Evolutionary conservation across 2,113 vertebrate genomes (phyloP).

Genomic region (Jaculus jaculus): DNA sequence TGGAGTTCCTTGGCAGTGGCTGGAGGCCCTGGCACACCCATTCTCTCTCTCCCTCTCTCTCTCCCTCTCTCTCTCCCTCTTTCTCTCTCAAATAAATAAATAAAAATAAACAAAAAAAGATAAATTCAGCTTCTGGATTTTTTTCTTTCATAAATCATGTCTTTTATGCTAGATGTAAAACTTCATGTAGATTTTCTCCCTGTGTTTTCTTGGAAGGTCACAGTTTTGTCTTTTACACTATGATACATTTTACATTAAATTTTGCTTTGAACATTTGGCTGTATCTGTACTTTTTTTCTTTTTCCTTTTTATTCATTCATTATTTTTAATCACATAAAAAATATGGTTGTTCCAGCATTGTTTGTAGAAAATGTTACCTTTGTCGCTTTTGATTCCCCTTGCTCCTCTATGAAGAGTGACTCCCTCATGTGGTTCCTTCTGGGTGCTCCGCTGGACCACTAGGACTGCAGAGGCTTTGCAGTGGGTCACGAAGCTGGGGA

Average conservation of each 20-base stretch:
- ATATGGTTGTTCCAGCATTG: background rate
- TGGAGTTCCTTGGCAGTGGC: no score
- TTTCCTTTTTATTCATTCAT: no score
- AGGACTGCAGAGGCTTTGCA: background rate
- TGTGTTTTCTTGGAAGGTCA: background rate
- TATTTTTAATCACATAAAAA: fast-evolving
- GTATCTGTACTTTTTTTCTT: background rate
- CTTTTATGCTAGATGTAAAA: background rate
- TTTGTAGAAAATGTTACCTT: background rate
- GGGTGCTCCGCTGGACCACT: background rate
- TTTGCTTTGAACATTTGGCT: background rate
- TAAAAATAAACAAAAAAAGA: no score
- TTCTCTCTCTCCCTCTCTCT: no score
- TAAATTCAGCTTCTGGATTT: no score
- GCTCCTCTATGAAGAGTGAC: background rate
- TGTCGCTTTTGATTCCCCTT: background rate
- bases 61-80: no score
- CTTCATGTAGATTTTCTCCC: background rate
- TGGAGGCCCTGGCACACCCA: no score
- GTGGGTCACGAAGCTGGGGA: background rate
- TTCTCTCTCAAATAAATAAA: no score
- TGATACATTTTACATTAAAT: background rate
- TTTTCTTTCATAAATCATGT: background rate
- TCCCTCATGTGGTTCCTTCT: background rate
- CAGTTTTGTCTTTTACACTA: background rate